Conservation (phyloP, 2,888 invertebrate genomes). For the Tipula unca region DNA sequence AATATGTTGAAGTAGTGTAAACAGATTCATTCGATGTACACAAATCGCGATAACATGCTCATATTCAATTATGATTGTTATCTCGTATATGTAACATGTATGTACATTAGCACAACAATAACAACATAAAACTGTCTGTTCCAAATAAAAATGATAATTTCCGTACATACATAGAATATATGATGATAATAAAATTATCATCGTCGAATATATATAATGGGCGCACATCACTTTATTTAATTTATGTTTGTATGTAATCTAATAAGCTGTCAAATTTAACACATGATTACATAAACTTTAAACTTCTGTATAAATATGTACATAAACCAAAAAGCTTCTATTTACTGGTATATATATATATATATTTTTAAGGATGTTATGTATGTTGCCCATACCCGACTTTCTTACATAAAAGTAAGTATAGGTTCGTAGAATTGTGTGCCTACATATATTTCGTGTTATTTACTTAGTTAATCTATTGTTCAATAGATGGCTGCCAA, state of each 20-base stretch:
- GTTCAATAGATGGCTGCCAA: too few species aligned
- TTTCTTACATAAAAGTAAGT: background rate
- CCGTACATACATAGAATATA: too few species aligned
- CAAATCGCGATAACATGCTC: background rate
- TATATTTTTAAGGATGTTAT: too few species aligned
- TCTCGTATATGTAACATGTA: too few species aligned
- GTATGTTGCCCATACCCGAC: too few species aligned
- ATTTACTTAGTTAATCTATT: too few species aligned
- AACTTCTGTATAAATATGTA: background rate
- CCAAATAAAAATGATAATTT: too few species aligned
- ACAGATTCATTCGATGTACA: background rate
- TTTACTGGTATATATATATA: too few species aligned
- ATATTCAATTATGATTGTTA: background rate
- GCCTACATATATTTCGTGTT: background rate
- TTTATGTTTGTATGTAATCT: background rate
- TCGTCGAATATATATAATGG: background rate
- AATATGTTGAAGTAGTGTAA: background rate
- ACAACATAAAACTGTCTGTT: background rate
- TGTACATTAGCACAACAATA: background rate
- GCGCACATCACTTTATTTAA: background rate
- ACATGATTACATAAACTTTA: background rate
- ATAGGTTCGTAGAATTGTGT: background rate
- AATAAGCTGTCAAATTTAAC: background rate
- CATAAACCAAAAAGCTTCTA: too few species aligned
- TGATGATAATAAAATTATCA: background rate